A percentile compares a stretch with the other conserved stretches of the same genome.
Conservation (phyloP, 2,888 invertebrate species). For the Isoperla grammatica region DNA sequence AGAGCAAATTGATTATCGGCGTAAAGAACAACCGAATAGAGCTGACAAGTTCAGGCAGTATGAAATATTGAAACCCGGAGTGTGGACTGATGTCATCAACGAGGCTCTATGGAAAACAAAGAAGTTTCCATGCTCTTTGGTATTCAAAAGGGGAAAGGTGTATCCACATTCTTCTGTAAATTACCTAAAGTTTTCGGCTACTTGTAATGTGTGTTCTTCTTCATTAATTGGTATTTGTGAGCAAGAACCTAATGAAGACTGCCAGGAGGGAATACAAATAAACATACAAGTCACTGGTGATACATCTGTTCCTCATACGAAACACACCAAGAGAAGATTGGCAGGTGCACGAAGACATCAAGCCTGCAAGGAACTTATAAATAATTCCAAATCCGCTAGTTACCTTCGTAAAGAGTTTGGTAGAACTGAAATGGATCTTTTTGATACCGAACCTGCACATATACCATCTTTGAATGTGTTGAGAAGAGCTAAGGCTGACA, state of each 20-base stretch:
- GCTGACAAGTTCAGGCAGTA: no score
- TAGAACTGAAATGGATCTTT: slow-evolving; percentile 19
- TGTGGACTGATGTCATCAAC: slow-evolving; percentile 4
- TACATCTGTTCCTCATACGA: not conserved
- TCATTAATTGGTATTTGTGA: not conserved
- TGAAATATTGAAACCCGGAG: not conserved
- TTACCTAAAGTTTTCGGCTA: not conserved
- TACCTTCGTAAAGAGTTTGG: no score
- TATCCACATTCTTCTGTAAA: not conserved
- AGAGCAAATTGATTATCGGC: not conserved
- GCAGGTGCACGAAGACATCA: not conserved
- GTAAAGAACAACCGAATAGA: not conserved
- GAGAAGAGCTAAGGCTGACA: slow-evolving; percentile 16
- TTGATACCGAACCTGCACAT: slow-evolving; percentile 23
- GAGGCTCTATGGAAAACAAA: not conserved
- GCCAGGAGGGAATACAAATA: not conserved
- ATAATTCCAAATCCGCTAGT: slow-evolving; percentile 12
- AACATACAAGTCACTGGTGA: not conserved
- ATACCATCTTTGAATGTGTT: slow-evolving; percentile 17
- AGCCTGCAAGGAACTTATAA: not conserved
- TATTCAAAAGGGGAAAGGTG: slow-evolving; percentile 4
- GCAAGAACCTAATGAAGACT: not conserved
- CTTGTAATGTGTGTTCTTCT: not conserved
- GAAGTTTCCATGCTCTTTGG: not conserved
- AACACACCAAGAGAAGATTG: not conserved